These are phyloP conservation scores for Rousettus madagascariensis DNA, from an alignment of 2,797 vertebrate species.

Conservation along the genomic window DNA sequence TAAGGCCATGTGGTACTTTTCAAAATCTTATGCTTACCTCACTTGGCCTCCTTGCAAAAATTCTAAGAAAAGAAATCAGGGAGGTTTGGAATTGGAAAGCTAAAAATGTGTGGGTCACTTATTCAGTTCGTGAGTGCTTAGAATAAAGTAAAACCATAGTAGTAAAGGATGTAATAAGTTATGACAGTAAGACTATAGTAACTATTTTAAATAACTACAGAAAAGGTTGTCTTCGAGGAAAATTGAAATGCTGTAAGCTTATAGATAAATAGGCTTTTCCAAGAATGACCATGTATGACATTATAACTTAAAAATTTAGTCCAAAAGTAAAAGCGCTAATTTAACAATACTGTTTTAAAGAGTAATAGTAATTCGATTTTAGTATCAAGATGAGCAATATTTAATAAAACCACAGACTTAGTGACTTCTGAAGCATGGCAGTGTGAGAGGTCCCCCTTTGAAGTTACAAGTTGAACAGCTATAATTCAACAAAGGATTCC, in stretches of 20 bases:
- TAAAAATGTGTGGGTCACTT: neutral
- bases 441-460: too few species aligned
- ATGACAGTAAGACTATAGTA: neutral
- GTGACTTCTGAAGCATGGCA: too few species aligned
- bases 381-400: neutral
- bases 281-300: neutral
- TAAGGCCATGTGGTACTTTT: neutral
- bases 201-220: neutral
- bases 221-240: conserved; percentile 29
- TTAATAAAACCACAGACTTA: neutral
- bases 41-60: neutral
- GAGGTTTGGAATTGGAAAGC: conserved; percentile 31
- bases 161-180: neutral
- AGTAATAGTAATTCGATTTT: conserved; percentile 27
- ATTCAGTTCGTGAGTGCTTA: neutral
- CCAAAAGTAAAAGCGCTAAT: neutral
- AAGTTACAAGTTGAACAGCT: too few species aligned
- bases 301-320: conserved; percentile 24
- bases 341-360: conserved; percentile 20
- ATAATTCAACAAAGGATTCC: too few species aligned
- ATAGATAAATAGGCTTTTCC: conserved; percentile 11
- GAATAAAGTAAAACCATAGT: conserved; percentile 24
- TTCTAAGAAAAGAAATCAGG: neutral
- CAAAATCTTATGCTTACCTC: neutral
- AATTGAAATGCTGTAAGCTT: neutral